Percentiles rank a stretch among this genome's conserved stretches.
Conservation (phyloP, 92 coral and sea anemone species). For the Zoanthus solanderi region DNA sequence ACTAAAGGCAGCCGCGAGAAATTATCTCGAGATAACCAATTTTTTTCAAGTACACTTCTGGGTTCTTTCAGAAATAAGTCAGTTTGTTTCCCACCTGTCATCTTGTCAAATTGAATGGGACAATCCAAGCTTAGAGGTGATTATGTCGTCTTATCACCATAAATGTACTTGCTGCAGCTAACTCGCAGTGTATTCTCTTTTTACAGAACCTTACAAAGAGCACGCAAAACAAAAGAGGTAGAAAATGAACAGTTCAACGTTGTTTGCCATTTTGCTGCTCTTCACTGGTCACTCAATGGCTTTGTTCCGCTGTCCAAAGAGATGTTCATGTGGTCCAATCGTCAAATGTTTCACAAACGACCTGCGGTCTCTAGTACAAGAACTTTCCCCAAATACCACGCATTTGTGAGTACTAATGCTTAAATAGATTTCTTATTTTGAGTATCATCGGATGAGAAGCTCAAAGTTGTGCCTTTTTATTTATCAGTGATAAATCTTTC, state of each 20-base stretch:
- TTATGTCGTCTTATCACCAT: conserved; percentile 28
- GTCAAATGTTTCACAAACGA: conserved; percentile 72
- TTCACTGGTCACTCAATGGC: conserved; percentile 36
- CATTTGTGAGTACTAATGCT: conserved; percentile 78
- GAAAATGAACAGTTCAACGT: conserved; percentile 28
- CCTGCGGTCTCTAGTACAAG: conserved; percentile 67
- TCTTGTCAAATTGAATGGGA: conserved; percentile 14
- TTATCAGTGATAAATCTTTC: conserved; percentile 14
- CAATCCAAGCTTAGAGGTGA: conserved; percentile 26
- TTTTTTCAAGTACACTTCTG: not conserved
- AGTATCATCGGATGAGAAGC: not conserved
- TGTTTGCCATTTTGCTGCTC: conserved; percentile 11
- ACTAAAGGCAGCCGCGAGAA: not conserved
- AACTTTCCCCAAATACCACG: conserved; percentile 83
- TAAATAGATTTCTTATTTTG: conserved; percentile 5
- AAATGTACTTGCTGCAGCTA: not conserved
- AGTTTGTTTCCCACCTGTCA: conserved; percentile 31
- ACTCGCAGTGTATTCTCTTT: not conserved
- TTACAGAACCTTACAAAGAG: conserved; percentile 5
- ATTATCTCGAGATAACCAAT: not conserved
- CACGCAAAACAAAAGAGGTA: conserved; percentile 28
- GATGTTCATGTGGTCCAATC: conserved; percentile 74
- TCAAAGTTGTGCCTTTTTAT: not conserved
- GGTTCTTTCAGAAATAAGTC: conserved; percentile 18
- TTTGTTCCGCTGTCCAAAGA: conserved; percentile 65